Percentiles rank a stretch among this genome's conserved stretches.
phyloP scores from a whole-genome alignment of 1,140 invertebrate genomes.

The Maniola jurtina region DNA sequence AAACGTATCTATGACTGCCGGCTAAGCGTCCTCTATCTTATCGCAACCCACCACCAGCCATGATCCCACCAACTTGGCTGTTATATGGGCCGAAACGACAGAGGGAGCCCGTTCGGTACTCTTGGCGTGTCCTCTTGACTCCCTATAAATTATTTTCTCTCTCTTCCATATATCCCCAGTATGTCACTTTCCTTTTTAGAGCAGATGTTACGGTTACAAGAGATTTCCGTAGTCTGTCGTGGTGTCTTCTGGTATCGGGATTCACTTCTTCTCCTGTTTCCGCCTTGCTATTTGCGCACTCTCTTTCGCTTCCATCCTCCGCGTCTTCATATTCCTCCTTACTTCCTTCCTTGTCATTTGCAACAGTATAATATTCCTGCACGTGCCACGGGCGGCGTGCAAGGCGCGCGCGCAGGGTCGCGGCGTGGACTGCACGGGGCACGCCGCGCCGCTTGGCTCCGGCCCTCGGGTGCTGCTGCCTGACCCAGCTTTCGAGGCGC shows the following conservation, averaged over 20 bases:
- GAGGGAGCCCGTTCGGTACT: too few species aligned
- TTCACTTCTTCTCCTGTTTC: too few species aligned
- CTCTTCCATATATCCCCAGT: not conserved
- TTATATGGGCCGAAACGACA: too few species aligned
- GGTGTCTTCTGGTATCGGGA: too few species aligned
- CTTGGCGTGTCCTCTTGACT: too few species aligned
- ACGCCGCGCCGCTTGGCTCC: conserved; percentile 39
- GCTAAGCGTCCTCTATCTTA: too few species aligned
- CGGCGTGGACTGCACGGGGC: conserved; percentile 60
- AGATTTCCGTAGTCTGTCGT: too few species aligned
- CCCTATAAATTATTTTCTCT: not conserved
- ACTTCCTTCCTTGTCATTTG: not conserved
- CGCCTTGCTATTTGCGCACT: too few species aligned
- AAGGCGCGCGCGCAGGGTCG: conserved; percentile 39
- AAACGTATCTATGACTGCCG: not conserved
- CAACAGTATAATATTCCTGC: conserved; percentile 58
- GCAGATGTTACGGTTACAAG: too few species aligned
- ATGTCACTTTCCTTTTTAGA: not conserved
- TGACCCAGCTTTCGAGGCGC: conserved; percentile 25
- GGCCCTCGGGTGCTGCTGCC: conserved; percentile 42
- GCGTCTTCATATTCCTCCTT: conserved; percentile 6
- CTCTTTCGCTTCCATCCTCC: not conserved
- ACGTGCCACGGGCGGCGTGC: conserved; percentile 48
- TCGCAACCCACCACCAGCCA: too few species aligned
- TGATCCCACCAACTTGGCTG: too few species aligned